Conservation (phyloP, 2,113 vertebrate genomes). For the Mormyrus lacerda region DNA sequence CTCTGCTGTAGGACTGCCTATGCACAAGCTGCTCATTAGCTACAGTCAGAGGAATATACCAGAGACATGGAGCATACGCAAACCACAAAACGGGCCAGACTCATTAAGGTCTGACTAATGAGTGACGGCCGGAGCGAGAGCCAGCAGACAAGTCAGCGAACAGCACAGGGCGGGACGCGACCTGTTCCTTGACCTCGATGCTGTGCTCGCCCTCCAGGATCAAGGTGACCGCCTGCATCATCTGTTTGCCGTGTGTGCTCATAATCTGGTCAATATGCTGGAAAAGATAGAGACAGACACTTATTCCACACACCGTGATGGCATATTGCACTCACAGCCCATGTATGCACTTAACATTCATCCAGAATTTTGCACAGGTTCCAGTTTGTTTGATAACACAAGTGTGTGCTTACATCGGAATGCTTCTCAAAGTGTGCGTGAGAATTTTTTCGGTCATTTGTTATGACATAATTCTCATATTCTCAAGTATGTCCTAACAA, state of each 20-base stretch:
- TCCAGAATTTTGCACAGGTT: not conserved
- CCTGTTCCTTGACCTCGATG: slow-evolving; percentile 96
- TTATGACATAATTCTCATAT: not conserved
- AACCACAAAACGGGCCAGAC: not conserved
- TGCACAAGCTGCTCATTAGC: not conserved
- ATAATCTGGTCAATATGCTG: slow-evolving; percentile 99
- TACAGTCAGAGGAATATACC: not conserved
- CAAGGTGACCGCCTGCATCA: slow-evolving; percentile 98
- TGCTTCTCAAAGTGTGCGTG: not conserved
- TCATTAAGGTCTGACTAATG: not conserved
- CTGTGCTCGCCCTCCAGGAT: slow-evolving; percentile 95
- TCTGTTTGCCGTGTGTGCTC: slow-evolving; percentile 95
- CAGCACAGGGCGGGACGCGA: slow-evolving; percentile 36
- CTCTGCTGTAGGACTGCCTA: not conserved
- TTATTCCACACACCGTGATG: not conserved
- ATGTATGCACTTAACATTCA: not conserved
- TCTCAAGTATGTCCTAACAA: not conserved
- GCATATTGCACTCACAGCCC: not conserved
- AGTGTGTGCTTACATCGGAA: not conserved
- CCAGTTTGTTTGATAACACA: slow-evolving; percentile 10
- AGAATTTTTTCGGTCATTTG: not conserved
- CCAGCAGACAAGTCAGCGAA: not conserved
- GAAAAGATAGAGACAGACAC: slow-evolving; percentile 34
- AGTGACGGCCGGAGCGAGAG: not conserved
- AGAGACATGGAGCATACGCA: not conserved